phyloP scores from a whole-genome alignment of 2,113 vertebrate genomes.

The Seriola quinqueradiata region DNA sequence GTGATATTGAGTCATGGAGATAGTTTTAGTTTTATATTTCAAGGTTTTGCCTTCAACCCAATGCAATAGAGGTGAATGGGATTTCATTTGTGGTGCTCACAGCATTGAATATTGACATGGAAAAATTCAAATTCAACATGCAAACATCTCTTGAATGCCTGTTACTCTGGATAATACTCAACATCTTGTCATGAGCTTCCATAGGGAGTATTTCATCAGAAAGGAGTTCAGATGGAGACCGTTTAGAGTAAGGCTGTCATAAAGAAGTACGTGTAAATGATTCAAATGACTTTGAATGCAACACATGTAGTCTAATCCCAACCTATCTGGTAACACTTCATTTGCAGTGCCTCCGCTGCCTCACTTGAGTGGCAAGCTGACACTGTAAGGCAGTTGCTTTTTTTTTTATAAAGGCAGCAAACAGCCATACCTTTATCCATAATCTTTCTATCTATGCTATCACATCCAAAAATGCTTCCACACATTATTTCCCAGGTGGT shows the following conservation, averaged over 20 bases:
- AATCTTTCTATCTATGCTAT: not conserved
- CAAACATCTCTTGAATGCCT: not conserved
- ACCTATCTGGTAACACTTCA: not conserved
- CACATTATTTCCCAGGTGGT: not conserved
- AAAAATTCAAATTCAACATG: not conserved
- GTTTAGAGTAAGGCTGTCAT: not conserved
- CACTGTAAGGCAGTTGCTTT: not conserved
- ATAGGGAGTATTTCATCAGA: not conserved
- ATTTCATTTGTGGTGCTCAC: not conserved
- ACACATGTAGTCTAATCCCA: not conserved
- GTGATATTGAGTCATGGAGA: not conserved
- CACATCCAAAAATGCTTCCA: not conserved
- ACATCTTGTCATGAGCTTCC: not conserved
- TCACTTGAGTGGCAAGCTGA: not conserved
- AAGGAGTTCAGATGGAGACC: not conserved
- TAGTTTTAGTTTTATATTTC: not conserved
- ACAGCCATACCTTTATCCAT: not conserved
- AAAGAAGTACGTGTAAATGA: not conserved
- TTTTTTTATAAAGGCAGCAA: not conserved
- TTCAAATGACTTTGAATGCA: not conserved
- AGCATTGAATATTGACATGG: not conserved
- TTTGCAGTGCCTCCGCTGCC: not conserved
- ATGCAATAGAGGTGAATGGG: not conserved
- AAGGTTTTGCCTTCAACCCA: not conserved
- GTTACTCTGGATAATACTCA: not conserved